phyloP scores from a whole-genome alignment of 2,113 vertebrate genomes.

The Drymodes brunneopygia region DNA sequence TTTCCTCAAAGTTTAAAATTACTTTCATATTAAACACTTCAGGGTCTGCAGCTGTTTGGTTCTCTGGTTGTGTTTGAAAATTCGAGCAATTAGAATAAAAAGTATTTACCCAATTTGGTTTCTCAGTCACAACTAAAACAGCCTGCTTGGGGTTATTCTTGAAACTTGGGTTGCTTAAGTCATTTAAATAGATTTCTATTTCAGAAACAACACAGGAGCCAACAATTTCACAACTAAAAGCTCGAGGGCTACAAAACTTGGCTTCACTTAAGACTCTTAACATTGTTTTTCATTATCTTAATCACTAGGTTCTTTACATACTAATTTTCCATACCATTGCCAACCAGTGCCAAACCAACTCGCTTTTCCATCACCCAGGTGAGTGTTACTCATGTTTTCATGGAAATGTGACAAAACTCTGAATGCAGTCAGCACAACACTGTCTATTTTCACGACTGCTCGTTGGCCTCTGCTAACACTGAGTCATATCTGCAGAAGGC shows the following conservation, averaged over 20 bases:
- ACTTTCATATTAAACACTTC: neutral
- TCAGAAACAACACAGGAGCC: conserved; percentile 53
- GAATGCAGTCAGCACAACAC: neutral
- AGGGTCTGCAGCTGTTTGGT: neutral
- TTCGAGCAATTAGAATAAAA: neutral
- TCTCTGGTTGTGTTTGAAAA: neutral
- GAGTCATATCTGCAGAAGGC: neutral
- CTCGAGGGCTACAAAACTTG: conserved; percentile 60
- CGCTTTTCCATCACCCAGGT: conserved; percentile 23
- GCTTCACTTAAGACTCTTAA: conserved; percentile 40
- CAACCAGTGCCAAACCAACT: conserved; percentile 28
- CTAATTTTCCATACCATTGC: conserved; percentile 53
- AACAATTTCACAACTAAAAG: conserved; percentile 61
- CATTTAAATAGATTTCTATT: conserved; percentile 59
- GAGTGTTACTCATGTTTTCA: conserved; percentile 58
- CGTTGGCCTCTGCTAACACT: neutral
- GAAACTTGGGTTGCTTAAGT: conserved; percentile 47
- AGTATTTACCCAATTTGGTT: neutral
- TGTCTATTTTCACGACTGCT: neutral
- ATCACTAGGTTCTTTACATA: conserved; percentile 54
- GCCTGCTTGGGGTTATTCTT: conserved; percentile 28
- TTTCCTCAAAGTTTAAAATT: neutral
- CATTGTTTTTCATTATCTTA: conserved; percentile 64
- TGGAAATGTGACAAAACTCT: neutral
- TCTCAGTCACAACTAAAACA: conserved; percentile 1